phyloP scores from a whole-genome alignment of 2,113 vertebrate genomes.

The Struthidea cinerea region DNA sequence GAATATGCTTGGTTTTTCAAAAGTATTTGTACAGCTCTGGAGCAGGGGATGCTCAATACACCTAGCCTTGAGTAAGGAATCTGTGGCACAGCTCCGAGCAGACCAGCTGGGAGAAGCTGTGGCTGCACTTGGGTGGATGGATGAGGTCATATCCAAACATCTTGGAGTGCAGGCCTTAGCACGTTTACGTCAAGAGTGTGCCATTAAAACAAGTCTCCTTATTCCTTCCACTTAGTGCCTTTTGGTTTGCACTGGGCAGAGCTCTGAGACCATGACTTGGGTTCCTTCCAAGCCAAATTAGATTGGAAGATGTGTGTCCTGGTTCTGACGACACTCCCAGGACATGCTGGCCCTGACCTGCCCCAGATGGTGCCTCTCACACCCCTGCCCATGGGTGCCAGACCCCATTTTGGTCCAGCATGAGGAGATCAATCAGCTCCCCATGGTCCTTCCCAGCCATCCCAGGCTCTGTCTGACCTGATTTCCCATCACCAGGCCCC shows the following conservation, averaged over 20 bases:
- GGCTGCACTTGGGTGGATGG: not conserved
- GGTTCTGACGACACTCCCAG: not conserved
- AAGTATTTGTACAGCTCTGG: not conserved
- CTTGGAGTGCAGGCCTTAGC: not conserved
- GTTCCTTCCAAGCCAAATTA: not conserved
- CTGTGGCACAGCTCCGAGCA: not conserved
- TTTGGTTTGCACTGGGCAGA: not conserved
- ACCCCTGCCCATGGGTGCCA: not conserved
- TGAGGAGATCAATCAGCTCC: not conserved
- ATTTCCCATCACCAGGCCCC: not conserved
- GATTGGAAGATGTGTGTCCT: not conserved
- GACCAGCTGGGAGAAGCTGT: not conserved
- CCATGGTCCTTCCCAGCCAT: not conserved
- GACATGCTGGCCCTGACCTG: not conserved
- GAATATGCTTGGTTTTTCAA: not conserved
- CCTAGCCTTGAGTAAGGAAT: not conserved
- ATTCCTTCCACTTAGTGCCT: not conserved
- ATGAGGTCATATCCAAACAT: not conserved
- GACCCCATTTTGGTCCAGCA: not conserved
- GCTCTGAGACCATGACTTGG: not conserved
- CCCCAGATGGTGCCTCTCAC: not conserved
- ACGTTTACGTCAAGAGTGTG: fast-evolving
- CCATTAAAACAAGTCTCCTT: not conserved
- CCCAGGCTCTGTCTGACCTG: not conserved
- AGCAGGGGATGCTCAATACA: not conserved